A percentile compares a stretch with the other conserved stretches of the same genome.
Evolutionary conservation across 2,113 vertebrate genomes (phyloP).

Genomic region (Oncorhynchus mykiss): DNA sequence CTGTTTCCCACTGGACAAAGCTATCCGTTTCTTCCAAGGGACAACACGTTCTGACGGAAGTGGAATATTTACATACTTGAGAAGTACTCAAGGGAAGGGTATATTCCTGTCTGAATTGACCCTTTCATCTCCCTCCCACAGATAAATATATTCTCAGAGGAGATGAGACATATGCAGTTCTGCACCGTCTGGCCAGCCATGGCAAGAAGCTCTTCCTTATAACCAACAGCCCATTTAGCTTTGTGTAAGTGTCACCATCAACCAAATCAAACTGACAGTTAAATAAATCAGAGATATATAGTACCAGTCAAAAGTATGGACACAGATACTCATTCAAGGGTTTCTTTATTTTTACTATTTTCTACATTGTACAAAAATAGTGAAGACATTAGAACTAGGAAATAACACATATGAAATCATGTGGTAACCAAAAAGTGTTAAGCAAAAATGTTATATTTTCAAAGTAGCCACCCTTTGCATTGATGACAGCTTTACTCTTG

Average conservation of each 20-base stretch:
- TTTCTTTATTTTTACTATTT: background rate
- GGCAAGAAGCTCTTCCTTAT: conserved; percentile 86
- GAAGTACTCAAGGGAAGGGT: background rate
- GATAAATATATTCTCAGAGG: conserved; percentile 81
- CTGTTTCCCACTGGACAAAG: background rate
- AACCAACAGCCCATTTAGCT: conserved; percentile 86
- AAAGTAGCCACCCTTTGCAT: no score
- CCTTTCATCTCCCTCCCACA: conserved; percentile 31
- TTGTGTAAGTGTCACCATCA: conserved; percentile 75
- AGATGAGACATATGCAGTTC: conserved; percentile 79
- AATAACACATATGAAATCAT: no score
- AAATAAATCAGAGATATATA: background rate
- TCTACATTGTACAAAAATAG: no score
- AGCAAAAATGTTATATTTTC: no score
- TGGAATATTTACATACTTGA: background rate
- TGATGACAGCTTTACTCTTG: no score
- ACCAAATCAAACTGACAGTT: background rate
- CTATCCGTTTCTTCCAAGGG: background rate
- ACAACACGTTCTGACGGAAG: background rate
- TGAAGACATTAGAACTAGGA: no score
- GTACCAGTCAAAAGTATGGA: no score
- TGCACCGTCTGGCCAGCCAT: conserved; percentile 71
- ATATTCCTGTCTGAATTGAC: background rate
- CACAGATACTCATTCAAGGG: no score
- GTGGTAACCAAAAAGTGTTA: no score